A percentile compares a stretch with the other conserved stretches of the same genome.
Conservation (phyloP, 2,888 invertebrate species). For the Chymomyza caudatula region DNA sequence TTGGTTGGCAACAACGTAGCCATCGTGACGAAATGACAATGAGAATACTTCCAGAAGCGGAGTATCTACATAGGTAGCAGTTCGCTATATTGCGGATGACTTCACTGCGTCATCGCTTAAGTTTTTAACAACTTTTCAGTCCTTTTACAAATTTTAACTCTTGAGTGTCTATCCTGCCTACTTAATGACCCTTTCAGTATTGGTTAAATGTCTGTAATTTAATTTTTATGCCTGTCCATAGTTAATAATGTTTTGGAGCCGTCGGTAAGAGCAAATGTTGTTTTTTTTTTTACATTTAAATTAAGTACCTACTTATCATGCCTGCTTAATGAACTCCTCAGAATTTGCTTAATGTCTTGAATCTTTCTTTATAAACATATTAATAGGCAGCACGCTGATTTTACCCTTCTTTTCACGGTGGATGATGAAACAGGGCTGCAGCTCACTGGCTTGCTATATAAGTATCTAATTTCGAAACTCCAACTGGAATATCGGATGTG, state of each 20-base stretch:
- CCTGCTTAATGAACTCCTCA: too few species aligned
- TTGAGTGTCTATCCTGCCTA: background rate
- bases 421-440: too few species aligned
- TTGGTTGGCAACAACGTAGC: background rate
- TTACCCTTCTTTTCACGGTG: too few species aligned
- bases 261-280: background rate
- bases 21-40: background rate
- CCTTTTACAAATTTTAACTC: background rate
- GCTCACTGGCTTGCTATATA: too few species aligned
- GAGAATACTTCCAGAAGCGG: background rate
- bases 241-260: background rate
- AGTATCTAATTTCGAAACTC: too few species aligned
- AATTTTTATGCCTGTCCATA: background rate
- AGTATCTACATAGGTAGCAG: too few species aligned
- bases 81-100: too few species aligned
- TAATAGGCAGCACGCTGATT: too few species aligned
- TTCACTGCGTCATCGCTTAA: background rate
- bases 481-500: too few species aligned
- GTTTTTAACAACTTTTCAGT: background rate
- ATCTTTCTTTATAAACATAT: too few species aligned
- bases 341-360: too few species aligned
- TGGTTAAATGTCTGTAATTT: background rate
- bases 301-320: background rate
- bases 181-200: background rate
- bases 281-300: background rate